Percentiles rank a stretch among this genome's conserved stretches.
phyloP scores from a whole-genome alignment of 2,113 vertebrate genomes.

The Kryptolebias marmoratus region DNA sequence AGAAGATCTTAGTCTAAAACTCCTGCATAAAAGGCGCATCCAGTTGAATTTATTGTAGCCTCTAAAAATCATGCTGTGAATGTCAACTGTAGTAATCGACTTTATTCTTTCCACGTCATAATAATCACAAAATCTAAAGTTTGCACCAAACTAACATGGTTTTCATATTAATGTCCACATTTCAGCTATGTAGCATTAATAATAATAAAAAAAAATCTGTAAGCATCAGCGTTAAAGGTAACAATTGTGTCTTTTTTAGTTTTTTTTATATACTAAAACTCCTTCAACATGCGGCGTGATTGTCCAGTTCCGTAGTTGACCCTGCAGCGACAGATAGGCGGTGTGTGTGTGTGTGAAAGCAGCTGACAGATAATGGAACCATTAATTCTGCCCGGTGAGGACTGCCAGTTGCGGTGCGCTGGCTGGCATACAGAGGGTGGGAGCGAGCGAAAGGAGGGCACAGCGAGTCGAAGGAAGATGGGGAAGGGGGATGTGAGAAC shows the following conservation, averaged over 20 bases:
- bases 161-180: no score
- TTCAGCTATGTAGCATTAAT: not conserved
- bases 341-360: slow-evolving; percentile 23
- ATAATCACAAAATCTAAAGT: no score
- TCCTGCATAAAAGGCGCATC: no score
- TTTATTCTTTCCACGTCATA: no score
- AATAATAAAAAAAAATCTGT: no score
- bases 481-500: not conserved
- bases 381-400: slow-evolving; percentile 69
- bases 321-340: slow-evolving; percentile 43
- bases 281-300: not conserved
- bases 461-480: slow-evolving; percentile 1
- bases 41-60: no score
- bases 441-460: not conserved
- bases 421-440: slow-evolving; percentile 60
- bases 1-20: no score
- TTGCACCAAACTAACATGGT: no score
- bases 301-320: slow-evolving; percentile 2
- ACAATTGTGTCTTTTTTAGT: not conserved
- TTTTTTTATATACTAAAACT: no score
- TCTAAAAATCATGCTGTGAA: no score
- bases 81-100: no score
- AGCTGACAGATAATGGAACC: slow-evolving; percentile 67
- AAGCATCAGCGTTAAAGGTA: not conserved
- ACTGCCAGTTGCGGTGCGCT: slow-evolving; percentile 70